Conservation (phyloP, 2,888 invertebrate species). For the Drosophila picticornis region DNA sequence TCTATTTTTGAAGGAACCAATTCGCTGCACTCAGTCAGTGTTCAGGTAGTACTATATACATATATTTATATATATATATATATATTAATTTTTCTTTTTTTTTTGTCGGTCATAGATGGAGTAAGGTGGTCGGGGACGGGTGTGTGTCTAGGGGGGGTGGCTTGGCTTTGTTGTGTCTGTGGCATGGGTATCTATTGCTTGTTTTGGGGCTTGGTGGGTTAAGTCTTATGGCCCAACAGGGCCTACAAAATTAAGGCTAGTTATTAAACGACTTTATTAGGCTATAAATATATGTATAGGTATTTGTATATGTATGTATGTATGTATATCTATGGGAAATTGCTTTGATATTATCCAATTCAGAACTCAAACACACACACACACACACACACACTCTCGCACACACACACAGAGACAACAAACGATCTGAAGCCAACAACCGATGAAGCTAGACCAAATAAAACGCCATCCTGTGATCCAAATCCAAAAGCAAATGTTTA, state of each 20-base stretch:
- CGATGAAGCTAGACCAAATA: slow-evolving; percentile 8
- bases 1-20: slow-evolving; percentile 8
- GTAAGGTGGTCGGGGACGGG: neutral
- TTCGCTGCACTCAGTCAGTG: neutral
- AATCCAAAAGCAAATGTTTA: slow-evolving; percentile 13
- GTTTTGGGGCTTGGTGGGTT: slow-evolving; percentile 8
- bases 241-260: slow-evolving; percentile 28
- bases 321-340: slow-evolving; percentile 16
- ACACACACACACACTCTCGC: neutral
- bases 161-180: neutral
- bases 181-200: slow-evolving; percentile 4
- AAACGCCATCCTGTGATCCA: slow-evolving; percentile 2
- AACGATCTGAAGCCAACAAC: neutral
- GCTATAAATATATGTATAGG: slow-evolving; percentile 5
- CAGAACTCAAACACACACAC: neutral
- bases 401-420: neutral
- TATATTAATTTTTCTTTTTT: neutral
- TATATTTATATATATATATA: neutral
- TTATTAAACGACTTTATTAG: slow-evolving; percentile 17
- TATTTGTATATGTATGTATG: slow-evolving; percentile 4
- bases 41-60: neutral
- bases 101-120: neutral
- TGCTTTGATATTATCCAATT: slow-evolving; percentile 16
- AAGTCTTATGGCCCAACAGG: slow-evolving; percentile 27
- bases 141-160: neutral